Evolutionary conservation across 2,888 invertebrate species (phyloP).

Genomic region (Neoscelio sp.): DNA sequence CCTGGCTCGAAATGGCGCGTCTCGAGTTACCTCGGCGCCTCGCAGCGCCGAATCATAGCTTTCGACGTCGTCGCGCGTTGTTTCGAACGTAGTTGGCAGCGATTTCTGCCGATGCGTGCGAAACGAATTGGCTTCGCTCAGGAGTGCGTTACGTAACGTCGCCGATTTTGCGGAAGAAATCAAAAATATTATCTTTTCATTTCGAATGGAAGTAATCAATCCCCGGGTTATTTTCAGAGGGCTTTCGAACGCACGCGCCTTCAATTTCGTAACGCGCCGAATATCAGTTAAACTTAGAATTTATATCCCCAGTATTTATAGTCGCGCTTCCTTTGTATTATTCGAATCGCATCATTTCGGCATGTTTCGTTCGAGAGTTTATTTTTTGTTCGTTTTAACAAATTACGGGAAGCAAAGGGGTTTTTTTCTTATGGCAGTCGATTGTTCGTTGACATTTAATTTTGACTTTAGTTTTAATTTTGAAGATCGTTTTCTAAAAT

Average conservation of each 20-base stretch:
- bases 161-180: slow-evolving; percentile 56
- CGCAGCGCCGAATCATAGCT: slow-evolving; percentile 75
- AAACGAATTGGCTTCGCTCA: slow-evolving; percentile 79
- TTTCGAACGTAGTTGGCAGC: slow-evolving; percentile 80
- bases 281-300: slow-evolving; percentile 64
- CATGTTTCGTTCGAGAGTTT: slow-evolving; percentile 16
- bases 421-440: too few species aligned
- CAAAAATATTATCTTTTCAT: slow-evolving; percentile 17
- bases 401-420: too few species aligned
- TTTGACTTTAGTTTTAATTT: slow-evolving; percentile 9
- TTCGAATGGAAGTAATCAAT: slow-evolving; percentile 32
- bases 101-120: slow-evolving; percentile 81
- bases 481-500: background rate
- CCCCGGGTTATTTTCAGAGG: slow-evolving; percentile 40
- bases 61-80: slow-evolving; percentile 64
- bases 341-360: slow-evolving; percentile 48
- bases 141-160: slow-evolving; percentile 74
- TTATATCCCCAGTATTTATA: slow-evolving; percentile 61
- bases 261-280: slow-evolving; percentile 61
- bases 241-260: slow-evolving; percentile 54
- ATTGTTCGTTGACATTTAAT: background rate
- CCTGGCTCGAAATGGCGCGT: slow-evolving; percentile 71
- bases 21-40: slow-evolving; percentile 77
- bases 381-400: slow-evolving; percentile 11
- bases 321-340: slow-evolving; percentile 60